phyloP scores from a whole-genome alignment of 2,113 vertebrate genomes.

The Scomber colias region DNA sequence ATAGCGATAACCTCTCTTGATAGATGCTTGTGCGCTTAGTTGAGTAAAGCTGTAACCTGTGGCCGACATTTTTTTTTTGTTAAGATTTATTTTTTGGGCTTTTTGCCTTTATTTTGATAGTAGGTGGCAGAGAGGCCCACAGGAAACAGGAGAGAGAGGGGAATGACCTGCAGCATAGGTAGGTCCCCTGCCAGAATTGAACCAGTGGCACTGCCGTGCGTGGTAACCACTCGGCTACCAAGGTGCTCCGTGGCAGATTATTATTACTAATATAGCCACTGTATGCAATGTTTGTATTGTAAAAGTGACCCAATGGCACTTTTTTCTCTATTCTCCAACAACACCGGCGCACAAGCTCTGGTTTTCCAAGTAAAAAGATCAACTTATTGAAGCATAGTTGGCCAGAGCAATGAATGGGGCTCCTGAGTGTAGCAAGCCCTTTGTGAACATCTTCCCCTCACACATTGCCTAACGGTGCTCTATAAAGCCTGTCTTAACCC shows the following conservation, averaged over 20 bases:
- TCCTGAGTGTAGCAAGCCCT: conserved; percentile 72
- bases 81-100: too few species aligned
- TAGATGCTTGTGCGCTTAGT: conserved; percentile 19
- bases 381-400: conserved; percentile 74
- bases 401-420: conserved; percentile 68
- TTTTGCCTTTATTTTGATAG: too few species aligned
- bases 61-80: conserved; percentile 11
- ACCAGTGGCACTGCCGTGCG: too few species aligned
- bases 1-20: conserved; percentile 44
- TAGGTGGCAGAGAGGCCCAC: background rate
- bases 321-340: conserved; percentile 41
- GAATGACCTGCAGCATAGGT: too few species aligned
- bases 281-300: conserved; percentile 22
- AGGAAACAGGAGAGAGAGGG: background rate
- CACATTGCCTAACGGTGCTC: conserved; percentile 69
- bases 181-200: too few species aligned
- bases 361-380: conserved; percentile 78
- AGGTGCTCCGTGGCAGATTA: conserved; percentile 2
- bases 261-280: background rate
- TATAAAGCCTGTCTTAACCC: conserved; percentile 83
- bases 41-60: conserved; percentile 42
- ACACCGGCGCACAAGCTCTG: conserved; percentile 40
- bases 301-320: conserved; percentile 25
- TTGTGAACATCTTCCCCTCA: conserved; percentile 79
- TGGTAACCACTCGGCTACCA: too few species aligned